These are phyloP conservation scores for Pitangus sulphuratus DNA, from an alignment of 2,797 vertebrate species.

Conservation along the genomic window DNA sequence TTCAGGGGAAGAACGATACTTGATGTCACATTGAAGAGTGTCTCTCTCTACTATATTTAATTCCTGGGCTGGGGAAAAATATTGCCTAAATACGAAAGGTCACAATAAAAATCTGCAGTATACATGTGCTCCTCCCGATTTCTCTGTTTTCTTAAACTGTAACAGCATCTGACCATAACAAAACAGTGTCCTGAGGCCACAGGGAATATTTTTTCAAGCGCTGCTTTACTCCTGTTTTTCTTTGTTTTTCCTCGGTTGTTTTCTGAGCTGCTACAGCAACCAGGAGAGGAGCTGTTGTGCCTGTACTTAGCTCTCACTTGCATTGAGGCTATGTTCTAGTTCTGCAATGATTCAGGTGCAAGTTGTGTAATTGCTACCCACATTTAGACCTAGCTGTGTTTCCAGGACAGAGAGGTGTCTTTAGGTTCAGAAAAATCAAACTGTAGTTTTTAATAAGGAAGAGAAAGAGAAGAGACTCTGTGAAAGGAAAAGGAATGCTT, in stretches of 20 bases:
- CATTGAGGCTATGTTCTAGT: background rate
- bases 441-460: background rate
- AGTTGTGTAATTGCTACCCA: background rate
- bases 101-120: conserved; percentile 14
- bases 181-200: conserved; percentile 14
- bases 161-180: conserved; percentile 12
- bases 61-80: conserved; percentile 12
- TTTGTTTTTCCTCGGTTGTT: background rate
- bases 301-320: background rate
- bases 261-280: background rate
- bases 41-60: conserved; percentile 42
- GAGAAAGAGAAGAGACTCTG: background rate
- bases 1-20: conserved; percentile 29
- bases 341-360: background rate
- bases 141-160: conserved; percentile 19
- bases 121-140: background rate
- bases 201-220: background rate
- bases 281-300: conserved; percentile 38
- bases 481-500: background rate
- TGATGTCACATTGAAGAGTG: conserved; percentile 36
- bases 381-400: background rate
- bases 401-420: background rate
- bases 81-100: conserved; percentile 4
- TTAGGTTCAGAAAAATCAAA: background rate
- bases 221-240: background rate